Evolutionary conservation across 2,113 vertebrate genomes (phyloP).

Genomic region (Sminthopsis crassicaudata): DNA sequence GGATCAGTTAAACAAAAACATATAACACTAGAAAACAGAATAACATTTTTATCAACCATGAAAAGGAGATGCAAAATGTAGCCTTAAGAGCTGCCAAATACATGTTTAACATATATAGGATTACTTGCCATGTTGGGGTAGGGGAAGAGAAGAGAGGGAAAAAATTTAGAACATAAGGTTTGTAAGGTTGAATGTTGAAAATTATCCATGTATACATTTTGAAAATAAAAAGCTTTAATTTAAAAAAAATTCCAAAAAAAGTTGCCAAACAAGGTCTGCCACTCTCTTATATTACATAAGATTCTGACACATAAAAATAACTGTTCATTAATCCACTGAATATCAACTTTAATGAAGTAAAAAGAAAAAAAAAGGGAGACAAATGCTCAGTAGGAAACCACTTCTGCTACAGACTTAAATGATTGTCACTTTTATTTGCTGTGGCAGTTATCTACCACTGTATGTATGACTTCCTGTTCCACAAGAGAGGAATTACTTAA

Average conservation of each 20-base stretch:
- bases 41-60: neutral
- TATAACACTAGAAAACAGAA: neutral
- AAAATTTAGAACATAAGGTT: no score
- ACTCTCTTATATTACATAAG: neutral
- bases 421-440: conserved; percentile 66
- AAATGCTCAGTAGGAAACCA: neutral
- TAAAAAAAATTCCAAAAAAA: no score
- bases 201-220: no score
- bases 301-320: neutral
- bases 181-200: no score
- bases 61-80: neutral
- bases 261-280: neutral
- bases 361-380: neutral
- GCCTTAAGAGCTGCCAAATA: neutral
- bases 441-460: conserved; percentile 39
- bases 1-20: neutral
- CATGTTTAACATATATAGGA: no score
- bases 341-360: no score
- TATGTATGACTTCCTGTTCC: conserved; percentile 31
- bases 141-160: no score
- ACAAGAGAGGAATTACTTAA: neutral
- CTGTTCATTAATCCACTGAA: neutral
- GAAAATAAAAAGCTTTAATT: no score
- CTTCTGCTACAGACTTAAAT: neutral
- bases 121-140: no score